Conservation (phyloP, 2,113 vertebrate species). For the Marmota flaviventris region DNA sequence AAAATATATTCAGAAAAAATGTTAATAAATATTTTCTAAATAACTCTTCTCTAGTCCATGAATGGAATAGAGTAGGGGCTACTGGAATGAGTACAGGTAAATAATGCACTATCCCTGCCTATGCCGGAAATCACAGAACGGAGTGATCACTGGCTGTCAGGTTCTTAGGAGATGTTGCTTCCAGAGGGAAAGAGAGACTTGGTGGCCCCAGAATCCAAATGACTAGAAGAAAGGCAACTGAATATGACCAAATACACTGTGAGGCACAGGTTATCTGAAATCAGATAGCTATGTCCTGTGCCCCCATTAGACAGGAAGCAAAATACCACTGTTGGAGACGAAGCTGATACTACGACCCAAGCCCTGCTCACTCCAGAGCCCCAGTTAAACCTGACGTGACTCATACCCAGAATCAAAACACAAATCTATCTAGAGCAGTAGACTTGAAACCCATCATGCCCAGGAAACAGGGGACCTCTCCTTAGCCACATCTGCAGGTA, state of each 20-base stretch:
- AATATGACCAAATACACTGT: neutral
- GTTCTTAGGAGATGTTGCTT: neutral
- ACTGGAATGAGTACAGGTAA: neutral
- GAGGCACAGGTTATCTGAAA: neutral
- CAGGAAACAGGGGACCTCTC: neutral
- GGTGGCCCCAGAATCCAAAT: neutral
- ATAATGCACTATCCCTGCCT: neutral
- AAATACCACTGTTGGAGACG: neutral
- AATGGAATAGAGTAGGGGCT: neutral
- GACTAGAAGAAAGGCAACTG: neutral
- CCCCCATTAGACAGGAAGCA: conserved; percentile 64
- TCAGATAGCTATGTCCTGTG: neutral
- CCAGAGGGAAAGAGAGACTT: neutral
- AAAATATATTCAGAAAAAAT: neutral
- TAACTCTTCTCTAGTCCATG: neutral
- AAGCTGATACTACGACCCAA: conserved; percentile 13
- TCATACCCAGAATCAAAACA: conserved; percentile 66
- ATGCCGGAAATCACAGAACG: neutral
- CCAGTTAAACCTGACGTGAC: conserved; percentile 37
- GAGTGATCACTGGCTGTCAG: neutral
- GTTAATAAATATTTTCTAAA: neutral
- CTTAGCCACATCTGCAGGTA: neutral
- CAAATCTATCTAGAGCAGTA: conserved; percentile 50
- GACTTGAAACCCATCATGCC: neutral
- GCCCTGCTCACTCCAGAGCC: neutral